Evolutionary conservation across 1,140 invertebrate genomes (phyloP).

Genomic region (Leptinotarsa texana): DNA sequence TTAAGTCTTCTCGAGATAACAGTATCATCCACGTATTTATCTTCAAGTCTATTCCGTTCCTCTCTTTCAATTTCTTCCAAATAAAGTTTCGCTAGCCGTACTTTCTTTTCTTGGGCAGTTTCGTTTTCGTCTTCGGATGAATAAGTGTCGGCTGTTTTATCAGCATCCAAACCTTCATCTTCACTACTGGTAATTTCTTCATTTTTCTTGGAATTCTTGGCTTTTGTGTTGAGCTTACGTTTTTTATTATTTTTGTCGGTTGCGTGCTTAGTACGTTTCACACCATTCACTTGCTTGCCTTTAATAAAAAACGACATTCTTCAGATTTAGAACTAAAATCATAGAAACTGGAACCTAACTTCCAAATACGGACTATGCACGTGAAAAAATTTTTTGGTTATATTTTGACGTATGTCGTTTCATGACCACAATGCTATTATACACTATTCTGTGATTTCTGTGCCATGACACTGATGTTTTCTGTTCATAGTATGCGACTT

Average conservation of each 20-base stretch:
- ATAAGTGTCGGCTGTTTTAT: constrained; percentile 60
- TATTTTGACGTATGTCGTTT: not conserved
- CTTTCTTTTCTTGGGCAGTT: constrained; percentile 86
- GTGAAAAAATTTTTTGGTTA: constrained; percentile 19
- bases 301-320: constrained; percentile 65
- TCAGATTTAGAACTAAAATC: not conserved
- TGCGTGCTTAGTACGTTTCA: constrained; percentile 47
- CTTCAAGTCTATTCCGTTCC: constrained; percentile 55
- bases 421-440: too few relatives aligned
- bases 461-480: too few relatives aligned
- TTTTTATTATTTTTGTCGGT: constrained; percentile 37
- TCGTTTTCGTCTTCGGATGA: constrained; percentile 73
- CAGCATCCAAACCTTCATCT: constrained; percentile 58
- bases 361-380: constrained; percentile 22
- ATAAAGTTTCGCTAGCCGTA: constrained; percentile 87
- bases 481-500: too few relatives aligned
- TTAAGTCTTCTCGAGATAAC: constrained; percentile 73
- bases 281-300: constrained; percentile 61
- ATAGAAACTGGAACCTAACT: not conserved
- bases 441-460: too few relatives aligned
- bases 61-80: constrained; percentile 82
- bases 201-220: constrained; percentile 43
- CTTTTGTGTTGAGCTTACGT: constrained; percentile 44
- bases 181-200: constrained; percentile 56
- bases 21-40: constrained; percentile 68